Conservation (phyloP, 2,888 invertebrate genomes). For the Eutolmus rufibarbis region DNA sequence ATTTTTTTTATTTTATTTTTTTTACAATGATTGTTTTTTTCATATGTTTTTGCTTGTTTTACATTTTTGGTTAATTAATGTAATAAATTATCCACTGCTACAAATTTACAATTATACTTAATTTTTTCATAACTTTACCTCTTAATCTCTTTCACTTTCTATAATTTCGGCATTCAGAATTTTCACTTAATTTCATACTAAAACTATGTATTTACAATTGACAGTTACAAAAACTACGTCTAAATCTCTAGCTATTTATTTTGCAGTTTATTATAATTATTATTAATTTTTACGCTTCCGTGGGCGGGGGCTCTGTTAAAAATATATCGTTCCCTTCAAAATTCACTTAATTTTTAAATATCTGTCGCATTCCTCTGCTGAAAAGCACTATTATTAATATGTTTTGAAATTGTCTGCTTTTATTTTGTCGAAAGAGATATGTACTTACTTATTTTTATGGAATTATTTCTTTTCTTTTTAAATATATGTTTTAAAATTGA, state of each 20-base stretch:
- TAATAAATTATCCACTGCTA: conserved; percentile 5
- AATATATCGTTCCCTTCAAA: neutral
- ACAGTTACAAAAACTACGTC: conserved; percentile 28
- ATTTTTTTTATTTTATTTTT: neutral
- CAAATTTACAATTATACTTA: neutral
- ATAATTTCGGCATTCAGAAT: neutral
- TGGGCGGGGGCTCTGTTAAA: neutral
- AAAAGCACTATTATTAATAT: neutral
- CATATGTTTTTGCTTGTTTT: neutral
- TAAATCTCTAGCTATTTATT: neutral
- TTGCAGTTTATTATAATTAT: neutral
- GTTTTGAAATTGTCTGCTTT: neutral
- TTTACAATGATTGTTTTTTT: conserved; percentile 13
- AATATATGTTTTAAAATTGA: neutral
- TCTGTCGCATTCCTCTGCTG: neutral
- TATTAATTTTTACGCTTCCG: neutral
- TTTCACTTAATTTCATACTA: neutral
- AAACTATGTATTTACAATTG: conserved; percentile 18
- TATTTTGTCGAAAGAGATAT: conserved; percentile 6
- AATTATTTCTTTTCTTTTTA: neutral
- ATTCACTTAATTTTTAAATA: neutral
- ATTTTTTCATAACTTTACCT: neutral
- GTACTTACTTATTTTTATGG: neutral
- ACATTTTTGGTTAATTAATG: neutral
- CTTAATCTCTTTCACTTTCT: neutral